Conservation (phyloP, 2,113 vertebrate genomes). For the Octodon degus region DNA sequence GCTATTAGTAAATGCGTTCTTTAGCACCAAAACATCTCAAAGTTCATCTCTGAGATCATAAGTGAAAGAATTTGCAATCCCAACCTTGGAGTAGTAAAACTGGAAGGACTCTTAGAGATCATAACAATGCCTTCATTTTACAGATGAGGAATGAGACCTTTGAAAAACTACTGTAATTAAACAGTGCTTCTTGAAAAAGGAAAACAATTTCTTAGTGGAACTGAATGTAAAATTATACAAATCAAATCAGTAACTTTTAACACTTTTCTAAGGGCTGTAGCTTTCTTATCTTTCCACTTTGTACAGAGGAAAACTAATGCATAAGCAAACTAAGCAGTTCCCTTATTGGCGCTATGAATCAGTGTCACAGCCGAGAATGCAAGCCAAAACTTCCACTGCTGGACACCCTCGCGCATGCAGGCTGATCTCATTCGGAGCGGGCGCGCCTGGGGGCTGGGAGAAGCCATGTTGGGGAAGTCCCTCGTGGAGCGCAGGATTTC, state of each 20-base stretch:
- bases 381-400: slow-evolving; percentile 54
- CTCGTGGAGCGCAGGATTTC: neutral
- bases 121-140: neutral
- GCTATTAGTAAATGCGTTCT: neutral
- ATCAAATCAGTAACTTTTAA: slow-evolving; percentile 11
- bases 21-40: neutral
- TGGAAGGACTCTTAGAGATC: slow-evolving; percentile 39
- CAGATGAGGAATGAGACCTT: slow-evolving; percentile 41
- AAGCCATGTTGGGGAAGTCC: slow-evolving; percentile 65
- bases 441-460: neutral
- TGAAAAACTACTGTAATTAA: slow-evolving; percentile 49
- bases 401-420: slow-evolving; percentile 11
- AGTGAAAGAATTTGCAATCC: slow-evolving; percentile 16
- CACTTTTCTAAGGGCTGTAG: neutral
- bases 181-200: slow-evolving; percentile 36
- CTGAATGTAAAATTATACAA: neutral
- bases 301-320: neutral
- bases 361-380: slow-evolving; percentile 43
- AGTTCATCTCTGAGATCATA: slow-evolving; percentile 49
- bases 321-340: slow-evolving; percentile 32
- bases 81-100: slow-evolving; percentile 13
- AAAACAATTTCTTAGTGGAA: neutral
- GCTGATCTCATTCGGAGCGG: slow-evolving; percentile 47
- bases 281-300: neutral
- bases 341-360: slow-evolving; percentile 40